phyloP scores from a whole-genome alignment of 1,140 invertebrate species.

The Telenomus remus region DNA sequence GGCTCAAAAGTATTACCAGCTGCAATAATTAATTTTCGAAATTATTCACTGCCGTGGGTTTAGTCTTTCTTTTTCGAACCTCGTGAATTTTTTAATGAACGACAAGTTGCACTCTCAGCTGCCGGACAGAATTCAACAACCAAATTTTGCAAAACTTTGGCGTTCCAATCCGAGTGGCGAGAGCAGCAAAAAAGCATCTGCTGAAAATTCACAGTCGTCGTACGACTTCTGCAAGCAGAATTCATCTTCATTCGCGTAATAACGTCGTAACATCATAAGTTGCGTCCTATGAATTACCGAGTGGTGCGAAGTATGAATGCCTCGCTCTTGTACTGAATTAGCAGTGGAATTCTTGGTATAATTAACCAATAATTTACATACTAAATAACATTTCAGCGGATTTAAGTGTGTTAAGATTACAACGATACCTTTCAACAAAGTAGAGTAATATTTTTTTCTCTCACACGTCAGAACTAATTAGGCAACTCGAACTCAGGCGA shows the following conservation, averaged over 20 bases:
- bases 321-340: slow-evolving; percentile 54
- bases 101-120: slow-evolving; percentile 36
- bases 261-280: slow-evolving; percentile 48
- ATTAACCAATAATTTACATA: slow-evolving; percentile 56
- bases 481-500: no score
- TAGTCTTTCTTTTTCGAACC: slow-evolving; percentile 24
- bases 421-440: slow-evolving; percentile 15
- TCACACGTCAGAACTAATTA: background rate
- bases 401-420: slow-evolving; percentile 25
- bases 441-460: slow-evolving; percentile 47
- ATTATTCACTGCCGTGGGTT: slow-evolving; percentile 24
- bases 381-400: slow-evolving; percentile 28
- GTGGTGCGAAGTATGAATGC: slow-evolving; percentile 51
- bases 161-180: slow-evolving; percentile 47
- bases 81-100: slow-evolving; percentile 49
- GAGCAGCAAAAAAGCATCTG: slow-evolving; percentile 45
- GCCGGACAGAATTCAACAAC: slow-evolving; percentile 25
- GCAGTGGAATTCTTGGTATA: slow-evolving; percentile 48
- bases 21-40: slow-evolving; percentile 35
- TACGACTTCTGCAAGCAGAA: slow-evolving; percentile 42
- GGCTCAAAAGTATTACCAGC: slow-evolving; percentile 4
- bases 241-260: slow-evolving; percentile 57
- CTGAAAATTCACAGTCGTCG: slow-evolving; percentile 48
- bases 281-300: slow-evolving; percentile 52
- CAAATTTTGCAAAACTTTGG: slow-evolving; percentile 53